Percentiles rank a stretch among this genome's conserved stretches.
Conservation (phyloP, 2,797 vertebrate species). For the Amniataba percoides region DNA sequence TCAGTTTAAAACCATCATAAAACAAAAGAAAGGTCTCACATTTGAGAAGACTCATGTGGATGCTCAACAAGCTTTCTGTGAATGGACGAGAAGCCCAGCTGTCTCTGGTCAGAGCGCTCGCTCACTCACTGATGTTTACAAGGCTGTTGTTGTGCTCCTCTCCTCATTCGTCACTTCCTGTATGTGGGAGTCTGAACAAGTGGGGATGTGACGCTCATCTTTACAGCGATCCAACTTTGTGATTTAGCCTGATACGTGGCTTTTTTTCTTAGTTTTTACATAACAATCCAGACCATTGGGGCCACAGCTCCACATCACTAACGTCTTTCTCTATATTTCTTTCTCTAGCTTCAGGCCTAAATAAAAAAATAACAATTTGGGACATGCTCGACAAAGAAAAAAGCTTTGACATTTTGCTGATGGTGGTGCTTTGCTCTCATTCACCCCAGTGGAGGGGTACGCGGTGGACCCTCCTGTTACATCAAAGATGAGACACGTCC, state of each 20-base stretch:
- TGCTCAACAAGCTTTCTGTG: slow-evolving; percentile 2
- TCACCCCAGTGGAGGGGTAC: slow-evolving; percentile 27
- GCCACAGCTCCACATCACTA: slow-evolving; percentile 1
- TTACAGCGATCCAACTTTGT: not conserved
- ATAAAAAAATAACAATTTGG: slow-evolving; percentile 35
- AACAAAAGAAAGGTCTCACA: not conserved
- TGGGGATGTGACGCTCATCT: slow-evolving; percentile 37
- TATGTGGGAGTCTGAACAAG: slow-evolving; percentile 60
- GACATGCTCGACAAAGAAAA: not conserved
- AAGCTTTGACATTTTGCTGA: slow-evolving; percentile 42
- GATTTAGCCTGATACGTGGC: not conserved
- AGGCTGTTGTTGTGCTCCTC: slow-evolving; percentile 25
- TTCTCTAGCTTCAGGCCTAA: not conserved
- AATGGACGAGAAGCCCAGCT: slow-evolving; percentile 36
- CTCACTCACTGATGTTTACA: slow-evolving; percentile 38
- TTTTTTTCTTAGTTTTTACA: not conserved
- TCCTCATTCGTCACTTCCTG: slow-evolving; percentile 64
- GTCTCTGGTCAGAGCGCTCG: slow-evolving; percentile 23
- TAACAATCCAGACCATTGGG: not conserved
- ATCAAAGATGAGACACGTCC: slow-evolving; percentile 57
- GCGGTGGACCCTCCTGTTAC: slow-evolving; percentile 32
- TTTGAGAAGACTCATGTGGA: not conserved
- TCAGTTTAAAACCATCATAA: not conserved
- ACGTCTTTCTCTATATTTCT: not conserved
- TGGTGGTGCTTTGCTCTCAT: slow-evolving; percentile 24